phyloP scores from a whole-genome alignment of 2,888 invertebrate genomes.

The Choreutis nemorana region DNA sequence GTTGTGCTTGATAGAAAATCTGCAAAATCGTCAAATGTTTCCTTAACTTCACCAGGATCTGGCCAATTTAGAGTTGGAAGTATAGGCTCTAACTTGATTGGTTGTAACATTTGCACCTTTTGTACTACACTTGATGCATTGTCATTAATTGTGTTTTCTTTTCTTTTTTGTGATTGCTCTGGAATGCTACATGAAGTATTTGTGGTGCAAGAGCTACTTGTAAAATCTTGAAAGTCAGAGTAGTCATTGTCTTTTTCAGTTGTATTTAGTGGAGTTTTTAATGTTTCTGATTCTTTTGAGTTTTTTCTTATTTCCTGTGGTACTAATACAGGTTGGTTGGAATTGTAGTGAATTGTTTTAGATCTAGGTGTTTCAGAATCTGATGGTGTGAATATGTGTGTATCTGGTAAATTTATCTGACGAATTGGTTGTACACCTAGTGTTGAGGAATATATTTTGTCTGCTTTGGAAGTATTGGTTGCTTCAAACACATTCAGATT shows the following conservation, averaged over 20 bases:
- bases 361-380: conserved; percentile 60
- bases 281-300: conserved; percentile 15
- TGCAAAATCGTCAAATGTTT: conserved; percentile 50
- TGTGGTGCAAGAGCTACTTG: conserved; percentile 17
- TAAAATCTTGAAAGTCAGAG: conserved; percentile 56
- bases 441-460: conserved; percentile 44
- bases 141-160: neutral
- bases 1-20: conserved; percentile 45
- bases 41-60: conserved; percentile 55
- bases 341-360: conserved; percentile 57
- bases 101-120: conserved; percentile 36
- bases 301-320: conserved; percentile 20
- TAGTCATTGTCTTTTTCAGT: conserved; percentile 34
- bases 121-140: neutral
- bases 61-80: conserved; percentile 60
- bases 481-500: conserved; percentile 40
- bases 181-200: too few relatives aligned
- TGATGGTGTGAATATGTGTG: conserved; percentile 60
- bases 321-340: conserved; percentile 27
- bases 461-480: conserved; percentile 27
- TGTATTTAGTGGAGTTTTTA: conserved; percentile 12
- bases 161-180: too few relatives aligned
- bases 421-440: conserved; percentile 47
- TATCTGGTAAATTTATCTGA: conserved; percentile 57
- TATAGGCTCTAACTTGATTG: conserved; percentile 45